Conservation (phyloP, 1,140 invertebrate genomes). For the Tyrophagus putrescentiae region DNA sequence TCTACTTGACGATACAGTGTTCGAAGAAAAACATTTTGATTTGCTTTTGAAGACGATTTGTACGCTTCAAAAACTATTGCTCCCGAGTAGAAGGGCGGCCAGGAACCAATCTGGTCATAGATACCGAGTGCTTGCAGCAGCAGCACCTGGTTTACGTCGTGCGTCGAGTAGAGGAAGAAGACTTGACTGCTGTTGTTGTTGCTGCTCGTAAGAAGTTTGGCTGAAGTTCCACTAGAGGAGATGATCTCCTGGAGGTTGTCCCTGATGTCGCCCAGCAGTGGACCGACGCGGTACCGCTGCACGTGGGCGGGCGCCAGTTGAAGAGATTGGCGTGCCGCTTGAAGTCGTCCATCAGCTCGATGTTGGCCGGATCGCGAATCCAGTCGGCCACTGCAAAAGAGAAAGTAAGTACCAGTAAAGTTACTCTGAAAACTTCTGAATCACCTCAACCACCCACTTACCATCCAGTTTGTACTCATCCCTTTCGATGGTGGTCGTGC, state of each 20-base stretch:
- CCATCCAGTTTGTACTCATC: conserved; percentile 13
- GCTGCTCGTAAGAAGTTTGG: no score
- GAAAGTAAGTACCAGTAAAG: no score
- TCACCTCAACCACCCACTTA: no score
- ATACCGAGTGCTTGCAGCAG: conserved; percentile 7
- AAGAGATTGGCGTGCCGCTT: conserved; percentile 15
- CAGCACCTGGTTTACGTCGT: conserved; percentile 17
- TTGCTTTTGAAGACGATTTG: no score
- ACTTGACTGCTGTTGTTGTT: neutral
- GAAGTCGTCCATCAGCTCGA: neutral
- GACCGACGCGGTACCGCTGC: conserved; percentile 16
- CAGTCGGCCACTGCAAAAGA: conserved; percentile 18
- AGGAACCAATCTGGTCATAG: conserved; percentile 8
- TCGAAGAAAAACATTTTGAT: neutral
- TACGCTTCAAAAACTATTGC: conserved; percentile 8
- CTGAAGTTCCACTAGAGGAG: no score
- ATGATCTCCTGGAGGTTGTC: neutral
- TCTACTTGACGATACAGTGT: neutral
- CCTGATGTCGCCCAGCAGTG: neutral
- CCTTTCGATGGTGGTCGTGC: conserved; percentile 11
- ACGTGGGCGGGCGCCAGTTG: conserved; percentile 11
- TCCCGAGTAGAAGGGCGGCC: conserved; percentile 1
- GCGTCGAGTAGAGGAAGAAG: conserved; percentile 15
- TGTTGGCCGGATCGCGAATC: conserved; percentile 5
- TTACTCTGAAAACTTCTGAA: no score